Evolutionary conservation across 2,797 vertebrate genomes (phyloP).

Genomic region (Astyanax mexicanus): DNA sequence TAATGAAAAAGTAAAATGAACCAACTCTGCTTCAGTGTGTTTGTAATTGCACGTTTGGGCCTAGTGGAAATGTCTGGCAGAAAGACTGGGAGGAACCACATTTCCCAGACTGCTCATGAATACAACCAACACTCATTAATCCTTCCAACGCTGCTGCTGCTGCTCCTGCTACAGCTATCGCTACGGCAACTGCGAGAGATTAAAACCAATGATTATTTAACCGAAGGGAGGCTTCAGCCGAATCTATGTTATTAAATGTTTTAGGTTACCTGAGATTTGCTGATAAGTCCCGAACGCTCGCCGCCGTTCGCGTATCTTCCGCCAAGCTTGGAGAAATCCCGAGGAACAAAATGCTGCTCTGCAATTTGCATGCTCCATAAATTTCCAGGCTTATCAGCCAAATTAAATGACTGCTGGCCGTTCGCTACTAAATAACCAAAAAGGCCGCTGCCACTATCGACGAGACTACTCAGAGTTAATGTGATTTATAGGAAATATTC

Average conservation of each 20-base stretch:
- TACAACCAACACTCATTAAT: constrained; percentile 42
- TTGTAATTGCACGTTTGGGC: constrained; percentile 77
- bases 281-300: constrained; percentile 38
- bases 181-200: constrained; percentile 25
- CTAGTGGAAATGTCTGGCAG: constrained; percentile 64
- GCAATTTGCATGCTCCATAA: constrained; percentile 26
- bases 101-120: constrained; percentile 52
- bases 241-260: constrained; percentile 49
- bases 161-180: neutral
- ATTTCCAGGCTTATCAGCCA: constrained; percentile 31
- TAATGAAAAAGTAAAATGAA: constrained; percentile 77
- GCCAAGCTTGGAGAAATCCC: neutral
- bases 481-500: constrained; percentile 32
- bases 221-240: constrained; percentile 42
- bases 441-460: constrained; percentile 8
- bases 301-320: constrained; percentile 16
- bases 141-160: constrained; percentile 19
- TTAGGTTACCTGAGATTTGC: constrained; percentile 49
- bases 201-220: constrained; percentile 52
- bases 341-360: neutral
- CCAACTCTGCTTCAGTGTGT: constrained; percentile 67
- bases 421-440: constrained; percentile 17
- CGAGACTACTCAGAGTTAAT: constrained; percentile 5
- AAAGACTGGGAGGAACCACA: constrained; percentile 60
- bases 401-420: constrained; percentile 33